These are phyloP conservation scores for Cataglyphis livida DNA, from an alignment of 2,888 invertebrate species.

Conservation along the genomic window DNA sequence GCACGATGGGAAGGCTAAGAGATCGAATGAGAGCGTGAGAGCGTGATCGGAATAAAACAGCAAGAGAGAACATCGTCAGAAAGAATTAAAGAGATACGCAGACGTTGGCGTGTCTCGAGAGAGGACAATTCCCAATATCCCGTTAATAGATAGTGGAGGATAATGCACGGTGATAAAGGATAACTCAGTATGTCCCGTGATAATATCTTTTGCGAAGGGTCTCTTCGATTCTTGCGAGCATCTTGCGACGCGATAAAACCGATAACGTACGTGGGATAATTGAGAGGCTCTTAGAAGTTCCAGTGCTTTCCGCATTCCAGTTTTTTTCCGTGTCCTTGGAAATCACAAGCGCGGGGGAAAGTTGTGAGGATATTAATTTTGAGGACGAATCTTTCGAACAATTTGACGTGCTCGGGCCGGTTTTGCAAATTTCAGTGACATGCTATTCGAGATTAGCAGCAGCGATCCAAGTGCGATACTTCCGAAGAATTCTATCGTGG, in stretches of 20 bases:
- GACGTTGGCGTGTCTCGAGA: conserved; percentile 10
- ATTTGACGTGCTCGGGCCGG: neutral
- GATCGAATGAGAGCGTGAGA: conserved; percentile 29
- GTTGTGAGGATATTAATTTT: conserved; percentile 2
- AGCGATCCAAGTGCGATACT: conserved; percentile 10
- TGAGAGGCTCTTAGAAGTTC: conserved; percentile 17
- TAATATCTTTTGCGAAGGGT: conserved; percentile 13
- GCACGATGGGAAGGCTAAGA: conserved; percentile 10
- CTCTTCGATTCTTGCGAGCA: neutral
- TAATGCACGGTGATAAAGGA: conserved; percentile 46
- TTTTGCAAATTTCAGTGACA: conserved; percentile 40
- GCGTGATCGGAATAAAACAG: conserved; percentile 47
- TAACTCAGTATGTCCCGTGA: conserved; percentile 14
- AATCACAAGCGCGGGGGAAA: neutral
- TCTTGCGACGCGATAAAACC: neutral
- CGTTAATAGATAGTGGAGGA: conserved; percentile 31
- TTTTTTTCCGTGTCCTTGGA: neutral
- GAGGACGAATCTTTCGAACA: neutral
- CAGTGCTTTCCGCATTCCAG: neutral
- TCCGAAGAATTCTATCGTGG: neutral
- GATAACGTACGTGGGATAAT: conserved; percentile 29
- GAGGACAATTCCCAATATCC: conserved; percentile 19
- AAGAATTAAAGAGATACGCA: conserved; percentile 43
- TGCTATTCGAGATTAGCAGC: conserved; percentile 12
- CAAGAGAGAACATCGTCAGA: neutral